These are phyloP conservation scores for Platynereis dumerilii DNA, from an alignment of 2,888 invertebrate species.

Conservation along the genomic window DNA sequence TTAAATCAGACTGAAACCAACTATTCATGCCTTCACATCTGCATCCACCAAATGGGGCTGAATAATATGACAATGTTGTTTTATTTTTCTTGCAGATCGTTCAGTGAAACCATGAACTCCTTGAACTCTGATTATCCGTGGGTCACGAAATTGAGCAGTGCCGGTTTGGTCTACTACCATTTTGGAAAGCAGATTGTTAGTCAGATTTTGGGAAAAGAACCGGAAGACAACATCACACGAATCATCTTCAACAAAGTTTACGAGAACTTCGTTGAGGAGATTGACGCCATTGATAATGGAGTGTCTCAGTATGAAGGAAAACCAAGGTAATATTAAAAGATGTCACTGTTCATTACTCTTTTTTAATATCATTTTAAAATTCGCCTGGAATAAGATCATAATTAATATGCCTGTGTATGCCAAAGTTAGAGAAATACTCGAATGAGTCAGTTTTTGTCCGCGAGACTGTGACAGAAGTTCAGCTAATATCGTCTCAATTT, in stretches of 20 bases:
- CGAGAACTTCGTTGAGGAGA: slow-evolving; percentile 85
- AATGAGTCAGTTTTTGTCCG: too few relatives aligned
- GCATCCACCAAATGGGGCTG: too few relatives aligned
- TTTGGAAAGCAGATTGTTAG: slow-evolving; percentile 78
- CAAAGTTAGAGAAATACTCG: too few relatives aligned
- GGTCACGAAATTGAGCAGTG: slow-evolving; percentile 83
- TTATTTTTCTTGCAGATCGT: slow-evolving; percentile 55
- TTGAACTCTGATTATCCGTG: slow-evolving; percentile 54
- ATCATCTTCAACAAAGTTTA: slow-evolving; percentile 72
- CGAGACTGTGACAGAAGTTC: too few relatives aligned
- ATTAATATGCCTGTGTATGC: too few relatives aligned
- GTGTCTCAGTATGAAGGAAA: slow-evolving; percentile 76
- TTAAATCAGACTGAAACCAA: too few relatives aligned
- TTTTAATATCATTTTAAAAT: too few relatives aligned
- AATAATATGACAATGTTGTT: too few relatives aligned
- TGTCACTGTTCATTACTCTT: slow-evolving; percentile 71
- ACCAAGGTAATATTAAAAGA: slow-evolving; percentile 55
- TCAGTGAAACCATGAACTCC: slow-evolving; percentile 62
- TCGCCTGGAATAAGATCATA: too few relatives aligned
- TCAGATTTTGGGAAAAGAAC: slow-evolving; percentile 39
- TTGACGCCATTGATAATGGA: slow-evolving; percentile 99
- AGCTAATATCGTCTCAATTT: too few relatives aligned
- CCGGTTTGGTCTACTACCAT: slow-evolving; percentile 89
- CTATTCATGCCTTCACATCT: too few relatives aligned
- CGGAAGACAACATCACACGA: slow-evolving; percentile 44